A percentile compares a stretch with the other conserved stretches of the same genome.
These are phyloP conservation scores for Cordilura impudica DNA, from an alignment of 2,888 invertebrate species.

Conservation along the genomic window DNA sequence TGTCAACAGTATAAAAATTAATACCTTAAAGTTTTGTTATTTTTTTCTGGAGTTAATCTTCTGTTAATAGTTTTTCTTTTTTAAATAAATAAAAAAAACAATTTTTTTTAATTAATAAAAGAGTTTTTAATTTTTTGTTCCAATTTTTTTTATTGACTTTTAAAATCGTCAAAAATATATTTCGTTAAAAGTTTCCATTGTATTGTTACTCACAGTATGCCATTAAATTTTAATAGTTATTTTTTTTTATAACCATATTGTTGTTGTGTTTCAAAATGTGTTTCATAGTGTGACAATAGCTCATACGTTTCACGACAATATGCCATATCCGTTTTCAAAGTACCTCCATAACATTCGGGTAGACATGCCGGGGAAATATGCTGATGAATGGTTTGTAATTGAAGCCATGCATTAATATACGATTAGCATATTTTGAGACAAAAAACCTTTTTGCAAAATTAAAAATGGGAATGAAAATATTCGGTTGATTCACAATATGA, in stretches of 20 bases:
- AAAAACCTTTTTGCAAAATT: not conserved
- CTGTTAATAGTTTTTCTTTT: too few species aligned
- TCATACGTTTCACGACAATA: conserved; percentile 32
- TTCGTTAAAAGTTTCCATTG: too few species aligned
- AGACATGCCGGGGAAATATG: conserved; percentile 41
- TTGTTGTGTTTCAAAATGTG: conserved; percentile 13
- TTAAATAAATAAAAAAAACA: too few species aligned
- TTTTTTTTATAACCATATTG: conserved; percentile 26
- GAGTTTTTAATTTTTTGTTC: too few species aligned
- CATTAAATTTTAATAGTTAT: too few species aligned
- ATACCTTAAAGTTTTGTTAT: too few species aligned
- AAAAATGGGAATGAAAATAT: conserved; percentile 4
- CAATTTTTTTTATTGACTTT: too few species aligned
- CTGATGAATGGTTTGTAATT: conserved; percentile 34
- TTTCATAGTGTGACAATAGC: conserved; percentile 15
- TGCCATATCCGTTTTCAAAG: conserved; percentile 61
- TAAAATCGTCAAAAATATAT: too few species aligned
- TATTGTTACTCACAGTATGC: too few species aligned
- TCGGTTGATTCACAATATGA: conserved; percentile 28
- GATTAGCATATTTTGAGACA: conserved; percentile 2
- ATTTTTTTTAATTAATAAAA: too few species aligned
- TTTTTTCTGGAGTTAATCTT: too few species aligned
- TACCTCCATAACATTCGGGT: conserved; percentile 46
- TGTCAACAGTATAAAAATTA: too few species aligned
- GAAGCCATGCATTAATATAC: conserved; percentile 33